phyloP scores from a whole-genome alignment of 1,140 invertebrate genomes.

The Leptestheria dahalacensis region DNA sequence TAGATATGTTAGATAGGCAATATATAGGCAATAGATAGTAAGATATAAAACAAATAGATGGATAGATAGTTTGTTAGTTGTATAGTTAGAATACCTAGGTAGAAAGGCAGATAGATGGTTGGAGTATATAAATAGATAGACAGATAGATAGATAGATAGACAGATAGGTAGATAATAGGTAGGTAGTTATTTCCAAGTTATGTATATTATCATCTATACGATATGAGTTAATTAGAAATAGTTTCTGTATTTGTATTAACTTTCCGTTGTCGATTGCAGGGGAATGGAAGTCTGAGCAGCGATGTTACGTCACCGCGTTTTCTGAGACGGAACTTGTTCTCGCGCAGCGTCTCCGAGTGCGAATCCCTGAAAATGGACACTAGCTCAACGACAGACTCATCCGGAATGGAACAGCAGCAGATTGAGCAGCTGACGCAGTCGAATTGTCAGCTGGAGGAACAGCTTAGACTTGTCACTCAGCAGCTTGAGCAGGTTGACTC shows the following conservation, averaged over 20 bases:
- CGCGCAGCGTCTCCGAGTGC: not conserved
- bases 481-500: not conserved
- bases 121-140: no score
- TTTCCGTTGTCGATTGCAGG: not conserved
- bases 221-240: not conserved
- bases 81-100: no score
- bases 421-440: not conserved
- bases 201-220: not conserved
- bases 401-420: not conserved
- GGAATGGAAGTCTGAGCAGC: not conserved
- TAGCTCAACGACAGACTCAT: not conserved
- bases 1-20: no score
- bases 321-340: not conserved
- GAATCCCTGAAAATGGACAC: no score
- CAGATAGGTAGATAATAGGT: no score
- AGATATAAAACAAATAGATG: no score
- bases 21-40: no score
- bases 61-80: no score
- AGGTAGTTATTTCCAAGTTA: no score
- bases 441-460: not conserved
- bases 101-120: no score
- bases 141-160: no score
- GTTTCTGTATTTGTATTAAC: not conserved
- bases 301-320: not conserved
- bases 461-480: not conserved